Percentiles rank a stretch among this genome's conserved stretches.
These are phyloP conservation scores for Napeogenes inachia DNA, from an alignment of 2,888 invertebrate species.

Conservation along the genomic window DNA sequence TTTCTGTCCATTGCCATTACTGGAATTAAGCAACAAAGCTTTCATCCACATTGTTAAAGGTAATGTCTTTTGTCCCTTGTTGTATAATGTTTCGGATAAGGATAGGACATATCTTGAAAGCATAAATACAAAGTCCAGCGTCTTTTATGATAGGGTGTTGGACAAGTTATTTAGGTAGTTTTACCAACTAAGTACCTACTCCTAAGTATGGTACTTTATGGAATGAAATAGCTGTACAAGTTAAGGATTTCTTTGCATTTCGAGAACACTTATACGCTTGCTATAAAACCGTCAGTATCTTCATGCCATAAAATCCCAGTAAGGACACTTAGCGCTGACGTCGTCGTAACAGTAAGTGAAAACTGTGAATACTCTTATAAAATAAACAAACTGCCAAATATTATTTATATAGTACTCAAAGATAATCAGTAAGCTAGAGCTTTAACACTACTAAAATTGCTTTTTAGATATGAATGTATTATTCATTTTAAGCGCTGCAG, in stretches of 20 bases:
- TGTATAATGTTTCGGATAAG: too few species aligned
- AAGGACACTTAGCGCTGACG: slow-evolving; percentile 45
- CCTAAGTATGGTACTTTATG: slow-evolving; percentile 3
- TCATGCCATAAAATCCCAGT: slow-evolving; percentile 58
- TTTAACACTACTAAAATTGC: not conserved
- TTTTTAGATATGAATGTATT: too few species aligned
- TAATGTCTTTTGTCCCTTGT: too few species aligned
- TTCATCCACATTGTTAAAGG: too few species aligned
- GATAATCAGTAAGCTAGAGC: not conserved
- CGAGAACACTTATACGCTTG: slow-evolving; percentile 50
- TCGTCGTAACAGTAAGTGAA: slow-evolving; percentile 37
- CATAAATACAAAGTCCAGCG: too few species aligned
- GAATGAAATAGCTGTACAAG: slow-evolving; percentile 26
- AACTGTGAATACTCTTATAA: slow-evolving; percentile 15
- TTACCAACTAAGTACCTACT: too few species aligned
- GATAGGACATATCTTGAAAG: too few species aligned
- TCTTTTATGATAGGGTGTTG: too few species aligned
- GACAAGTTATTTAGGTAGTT: too few species aligned
- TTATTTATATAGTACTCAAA: not conserved
- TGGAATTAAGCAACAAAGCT: too few species aligned
- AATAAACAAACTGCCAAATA: slow-evolving; percentile 3
- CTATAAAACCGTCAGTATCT: slow-evolving; percentile 62
- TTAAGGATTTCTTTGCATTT: slow-evolving; percentile 46
- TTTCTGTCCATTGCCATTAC: too few species aligned
- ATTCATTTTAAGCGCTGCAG: too few species aligned